phyloP scores from a whole-genome alignment of 1,140 invertebrate species.

The Cydia splendana region DNA sequence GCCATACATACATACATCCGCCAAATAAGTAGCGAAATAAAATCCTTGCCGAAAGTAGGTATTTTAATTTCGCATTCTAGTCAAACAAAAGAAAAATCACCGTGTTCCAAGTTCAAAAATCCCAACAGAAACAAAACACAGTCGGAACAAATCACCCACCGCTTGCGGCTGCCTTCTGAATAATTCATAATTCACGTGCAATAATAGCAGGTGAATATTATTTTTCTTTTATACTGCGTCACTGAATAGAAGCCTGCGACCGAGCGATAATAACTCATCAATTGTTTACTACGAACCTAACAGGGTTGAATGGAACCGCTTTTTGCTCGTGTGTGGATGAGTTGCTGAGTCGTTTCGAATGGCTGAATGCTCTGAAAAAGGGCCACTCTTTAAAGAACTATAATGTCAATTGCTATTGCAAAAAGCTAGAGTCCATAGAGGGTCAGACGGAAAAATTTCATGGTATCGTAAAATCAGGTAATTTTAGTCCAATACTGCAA shows the following conservation, averaged over 20 bases:
- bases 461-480: too few relatives aligned
- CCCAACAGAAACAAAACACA: slow-evolving; percentile 25
- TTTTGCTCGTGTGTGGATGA: not conserved
- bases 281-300: slow-evolving; percentile 32
- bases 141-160: slow-evolving; percentile 22
- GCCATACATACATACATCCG: too few relatives aligned
- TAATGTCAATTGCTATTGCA: too few relatives aligned
- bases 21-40: too few relatives aligned
- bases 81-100: slow-evolving; percentile 23
- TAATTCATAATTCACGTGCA: slow-evolving; percentile 33
- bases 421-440: too few relatives aligned
- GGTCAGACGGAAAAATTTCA: too few relatives aligned
- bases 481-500: too few relatives aligned
- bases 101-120: slow-evolving; percentile 31
- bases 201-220: slow-evolving; percentile 34
- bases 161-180: not conserved
- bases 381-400: not conserved
- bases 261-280: slow-evolving; percentile 36
- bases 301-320: slow-evolving; percentile 23
- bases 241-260: slow-evolving; percentile 33
- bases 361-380: not conserved
- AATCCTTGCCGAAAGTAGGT: too few relatives aligned
- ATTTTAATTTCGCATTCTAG: too few relatives aligned
- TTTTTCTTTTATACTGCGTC: slow-evolving; percentile 30
- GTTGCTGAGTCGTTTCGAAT: slow-evolving; percentile 8